A percentile compares a stretch with the other conserved stretches of the same genome.
Evolutionary conservation across 2,888 invertebrate genomes (phyloP).

Genomic region (Drosophila quasianomalipes): DNA sequence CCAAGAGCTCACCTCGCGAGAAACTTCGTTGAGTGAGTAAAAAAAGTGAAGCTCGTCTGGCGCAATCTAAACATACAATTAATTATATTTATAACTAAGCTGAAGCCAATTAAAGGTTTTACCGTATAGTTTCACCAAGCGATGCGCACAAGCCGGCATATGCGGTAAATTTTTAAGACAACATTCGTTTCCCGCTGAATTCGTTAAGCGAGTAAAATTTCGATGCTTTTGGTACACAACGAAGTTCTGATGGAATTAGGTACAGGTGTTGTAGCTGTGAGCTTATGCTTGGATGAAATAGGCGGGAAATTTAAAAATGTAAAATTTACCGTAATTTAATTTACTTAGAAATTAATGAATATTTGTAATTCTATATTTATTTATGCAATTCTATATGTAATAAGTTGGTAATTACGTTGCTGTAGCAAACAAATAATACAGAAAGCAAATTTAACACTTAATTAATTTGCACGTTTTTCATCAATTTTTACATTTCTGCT

Average conservation of each 20-base stretch:
- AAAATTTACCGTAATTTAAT: not conserved
- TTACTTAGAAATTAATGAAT: not conserved
- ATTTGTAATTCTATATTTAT: not conserved
- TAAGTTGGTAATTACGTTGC: not conserved
- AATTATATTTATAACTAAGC: not conserved
- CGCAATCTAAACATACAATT: not conserved
- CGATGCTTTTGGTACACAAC: not conserved
- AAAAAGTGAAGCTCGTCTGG: not conserved
- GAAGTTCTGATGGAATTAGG: not conserved
- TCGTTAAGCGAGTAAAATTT: conserved; percentile 1
- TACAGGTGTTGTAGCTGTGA: conserved; percentile 12
- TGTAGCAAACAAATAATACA: not conserved
- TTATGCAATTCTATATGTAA: not conserved
- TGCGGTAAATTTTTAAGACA: not conserved
- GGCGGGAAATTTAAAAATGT: not conserved
- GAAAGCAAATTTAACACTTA: not conserved
- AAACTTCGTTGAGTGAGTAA: not conserved
- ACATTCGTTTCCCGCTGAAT: not conserved
- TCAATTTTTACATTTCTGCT: conserved; percentile 2
- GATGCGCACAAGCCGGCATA: not conserved
- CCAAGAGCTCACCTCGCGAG: not conserved
- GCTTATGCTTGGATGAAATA: not conserved
- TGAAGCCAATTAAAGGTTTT: not conserved
- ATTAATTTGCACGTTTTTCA: not conserved
- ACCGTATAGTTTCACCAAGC: not conserved